Base-by-base conservation (phyloP, 1,140 invertebrate genomes). In the Lucilia cuprina region DNA sequence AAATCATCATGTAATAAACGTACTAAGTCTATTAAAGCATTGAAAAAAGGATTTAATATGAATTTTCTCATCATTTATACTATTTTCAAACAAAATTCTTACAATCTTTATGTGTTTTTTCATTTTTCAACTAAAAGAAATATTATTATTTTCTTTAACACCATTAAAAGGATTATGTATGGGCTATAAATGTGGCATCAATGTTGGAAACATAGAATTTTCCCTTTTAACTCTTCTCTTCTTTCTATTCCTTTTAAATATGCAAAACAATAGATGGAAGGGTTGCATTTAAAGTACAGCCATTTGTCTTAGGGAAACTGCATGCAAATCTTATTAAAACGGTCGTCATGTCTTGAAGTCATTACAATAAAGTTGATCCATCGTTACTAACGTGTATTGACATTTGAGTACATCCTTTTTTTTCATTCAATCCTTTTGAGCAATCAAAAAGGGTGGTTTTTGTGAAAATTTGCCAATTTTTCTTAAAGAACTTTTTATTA, bases 151-250 rank as follows among this genome's bases (percentile, higher is more conserved):
- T 41, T 65, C 84, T 82, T n/a, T 84, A 84, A 84, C 70, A 34
- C 84, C 84, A 84, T 84, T 84, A 84, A 84, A 78, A 77, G 80
- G 84, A 84, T 84, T 84, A 84, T 82, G 65, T 84, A 82, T 84
- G 84, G 84, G 84, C 84, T 82, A 84, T 84, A 84, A 84, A 84
- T 84, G 84, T 84, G 84, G 84, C 55, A 50, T 19, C 19, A 70
- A 70, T 21, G 8, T 55, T 12, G 17, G 17, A 55, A 55, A 55
- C 12, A 55, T 30, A 30, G 25, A 30, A 30, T 30, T 30, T 30
- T 30, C 25, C 25, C 3, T 41, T 41, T 10, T 41, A 55, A 14
- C 12, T 30, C 9, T 30, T 19, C 21, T 75, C 9, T 35, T 21
- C 34, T 2, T 8, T 75, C n/a, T 7, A 8, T n/a, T 41, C 5